These are phyloP conservation scores for Agrochola circellaris DNA, from an alignment of 2,888 invertebrate species.

Conservation along the genomic window DNA sequence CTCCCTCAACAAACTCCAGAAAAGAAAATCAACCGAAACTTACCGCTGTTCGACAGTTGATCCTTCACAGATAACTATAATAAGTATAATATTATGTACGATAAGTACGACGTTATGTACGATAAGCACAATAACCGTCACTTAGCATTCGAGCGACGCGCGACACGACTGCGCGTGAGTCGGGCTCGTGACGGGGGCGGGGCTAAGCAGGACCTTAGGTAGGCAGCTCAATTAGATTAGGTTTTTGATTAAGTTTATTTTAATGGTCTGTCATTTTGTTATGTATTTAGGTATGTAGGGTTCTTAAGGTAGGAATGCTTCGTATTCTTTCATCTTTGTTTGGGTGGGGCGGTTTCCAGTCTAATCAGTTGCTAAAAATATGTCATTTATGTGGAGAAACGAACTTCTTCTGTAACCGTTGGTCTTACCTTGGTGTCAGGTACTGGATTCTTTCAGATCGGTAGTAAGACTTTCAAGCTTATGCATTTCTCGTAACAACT, in stretches of 20 bases:
- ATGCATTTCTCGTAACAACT: not conserved
- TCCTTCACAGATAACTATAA: constrained; percentile 38
- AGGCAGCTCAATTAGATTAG: constrained; percentile 32
- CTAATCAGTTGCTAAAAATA: not conserved
- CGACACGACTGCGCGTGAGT: constrained; percentile 45
- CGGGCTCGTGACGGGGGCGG: constrained; percentile 61
- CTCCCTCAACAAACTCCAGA: constrained; percentile 30
- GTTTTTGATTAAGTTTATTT: constrained; percentile 40
- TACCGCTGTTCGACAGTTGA: constrained; percentile 29
- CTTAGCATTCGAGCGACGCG: constrained; percentile 48
- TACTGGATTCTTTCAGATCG: not conserved
- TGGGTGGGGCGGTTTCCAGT: not conserved
- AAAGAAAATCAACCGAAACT: constrained; percentile 40
- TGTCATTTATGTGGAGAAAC: not conserved
- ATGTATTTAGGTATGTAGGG: not conserved
- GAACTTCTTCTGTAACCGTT: not conserved
- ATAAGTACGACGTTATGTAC: constrained; percentile 27
- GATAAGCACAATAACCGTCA: constrained; percentile 51
- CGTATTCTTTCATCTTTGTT: not conserved
- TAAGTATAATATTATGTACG: constrained; percentile 42
- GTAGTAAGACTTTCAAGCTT: no score
- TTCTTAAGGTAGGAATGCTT: no score
- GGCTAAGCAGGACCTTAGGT: constrained; percentile 4
- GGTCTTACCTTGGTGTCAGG: not conserved
- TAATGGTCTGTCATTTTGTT: constrained; percentile 21